phyloP scores from a whole-genome alignment of 2,113 vertebrate species.

The Elephantulus edwardii region DNA sequence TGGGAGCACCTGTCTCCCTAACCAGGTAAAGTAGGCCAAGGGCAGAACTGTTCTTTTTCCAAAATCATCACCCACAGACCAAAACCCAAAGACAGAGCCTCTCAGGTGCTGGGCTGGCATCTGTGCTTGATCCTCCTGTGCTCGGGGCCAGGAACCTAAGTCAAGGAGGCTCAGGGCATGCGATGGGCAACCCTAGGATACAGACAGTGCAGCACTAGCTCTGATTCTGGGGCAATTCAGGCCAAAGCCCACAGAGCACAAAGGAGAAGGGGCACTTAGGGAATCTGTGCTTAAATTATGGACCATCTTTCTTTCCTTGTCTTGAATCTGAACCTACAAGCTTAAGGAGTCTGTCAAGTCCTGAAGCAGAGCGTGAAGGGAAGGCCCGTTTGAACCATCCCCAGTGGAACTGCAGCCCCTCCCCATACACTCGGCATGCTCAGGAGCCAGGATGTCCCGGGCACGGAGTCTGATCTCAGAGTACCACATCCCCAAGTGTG shows the following conservation, averaged over 20 bases:
- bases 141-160: not conserved
- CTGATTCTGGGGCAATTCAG: not conserved
- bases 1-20: not conserved
- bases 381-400: not conserved
- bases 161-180: not conserved
- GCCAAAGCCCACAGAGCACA: not conserved
- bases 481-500: not conserved
- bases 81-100: not conserved
- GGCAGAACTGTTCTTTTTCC: not conserved
- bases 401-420: not conserved
- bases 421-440: not conserved
- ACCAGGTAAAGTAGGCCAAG: not conserved
- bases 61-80: not conserved
- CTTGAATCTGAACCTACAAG: not conserved
- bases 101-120: not conserved
- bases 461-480: not conserved
- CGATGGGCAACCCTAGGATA: not conserved
- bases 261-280: slow-evolving; percentile 45
- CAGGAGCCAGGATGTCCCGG: not conserved
- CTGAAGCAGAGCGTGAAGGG: not conserved
- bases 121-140: fast-evolving
- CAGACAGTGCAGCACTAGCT: not conserved
- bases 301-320: not conserved
- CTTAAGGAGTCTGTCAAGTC: not conserved
- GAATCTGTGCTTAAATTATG: slow-evolving; percentile 39